A percentile compares a stretch with the other conserved stretches of the same genome.
Conservation (phyloP, 1,140 invertebrate species). For the Coptotermes formosanus region DNA sequence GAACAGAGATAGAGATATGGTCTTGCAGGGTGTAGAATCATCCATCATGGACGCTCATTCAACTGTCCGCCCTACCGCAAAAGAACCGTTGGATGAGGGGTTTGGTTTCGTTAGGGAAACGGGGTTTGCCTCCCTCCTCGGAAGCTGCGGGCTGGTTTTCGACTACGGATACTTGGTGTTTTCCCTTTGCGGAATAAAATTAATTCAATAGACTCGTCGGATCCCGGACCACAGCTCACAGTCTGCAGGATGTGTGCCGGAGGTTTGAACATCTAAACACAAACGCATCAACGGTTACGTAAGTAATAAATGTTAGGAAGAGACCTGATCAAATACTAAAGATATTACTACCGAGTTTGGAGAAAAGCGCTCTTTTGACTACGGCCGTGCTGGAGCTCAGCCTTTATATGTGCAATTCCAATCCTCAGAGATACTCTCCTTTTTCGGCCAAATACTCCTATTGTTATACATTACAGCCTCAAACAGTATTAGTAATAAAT, state of each 20-base stretch:
- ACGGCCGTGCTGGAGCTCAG: no score
- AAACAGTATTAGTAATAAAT: no score
- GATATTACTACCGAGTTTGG: no score
- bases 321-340: no score
- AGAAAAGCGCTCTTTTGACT: no score
- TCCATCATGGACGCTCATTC: constrained; percentile 8
- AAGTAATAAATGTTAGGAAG: no score
- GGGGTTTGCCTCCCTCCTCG: constrained; percentile 2
- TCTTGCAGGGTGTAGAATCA: not conserved
- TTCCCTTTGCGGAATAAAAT: not conserved
- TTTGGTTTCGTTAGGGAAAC: not conserved
- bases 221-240: not conserved
- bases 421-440: no score
- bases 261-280: no score
- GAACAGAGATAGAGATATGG: not conserved
- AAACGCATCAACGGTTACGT: no score
- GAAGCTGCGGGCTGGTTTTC: not conserved
- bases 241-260: not conserved
- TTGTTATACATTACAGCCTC: no score
- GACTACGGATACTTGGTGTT: not conserved
- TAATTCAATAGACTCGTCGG: not conserved
- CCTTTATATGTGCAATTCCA: no score
- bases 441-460: no score
- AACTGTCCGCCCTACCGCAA: not conserved
- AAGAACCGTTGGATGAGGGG: not conserved